A percentile compares a stretch with the other conserved stretches of the same genome.
Conservation (phyloP, 2,797 vertebrate genomes). For the Lithobates sylvaticus region DNA sequence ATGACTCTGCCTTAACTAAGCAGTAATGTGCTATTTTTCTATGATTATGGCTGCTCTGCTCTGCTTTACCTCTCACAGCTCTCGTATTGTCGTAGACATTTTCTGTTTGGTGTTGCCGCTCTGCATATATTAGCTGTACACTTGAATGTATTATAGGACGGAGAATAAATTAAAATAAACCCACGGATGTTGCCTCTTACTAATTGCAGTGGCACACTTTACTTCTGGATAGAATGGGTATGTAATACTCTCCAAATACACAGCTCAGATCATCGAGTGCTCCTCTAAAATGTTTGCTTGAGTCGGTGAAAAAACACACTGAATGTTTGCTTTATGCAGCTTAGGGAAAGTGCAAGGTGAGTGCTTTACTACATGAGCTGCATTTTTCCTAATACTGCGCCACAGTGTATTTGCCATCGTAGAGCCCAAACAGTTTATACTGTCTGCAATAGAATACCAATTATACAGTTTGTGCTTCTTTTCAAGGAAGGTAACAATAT, state of each 20-base stretch:
- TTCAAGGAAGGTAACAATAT: no score
- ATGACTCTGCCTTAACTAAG: not conserved
- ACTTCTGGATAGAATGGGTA: slow-evolving; percentile 19
- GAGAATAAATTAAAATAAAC: slow-evolving; percentile 34
- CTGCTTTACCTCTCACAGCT: not conserved
- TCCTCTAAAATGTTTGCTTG: slow-evolving; percentile 35
- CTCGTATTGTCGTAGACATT: slow-evolving; percentile 27
- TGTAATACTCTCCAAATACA: slow-evolving; percentile 28
- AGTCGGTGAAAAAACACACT: slow-evolving; percentile 33
- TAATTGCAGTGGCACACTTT: slow-evolving; percentile 23
- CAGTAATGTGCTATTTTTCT: not conserved
- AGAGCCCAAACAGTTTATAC: no score
- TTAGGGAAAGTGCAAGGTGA: slow-evolving; percentile 30
- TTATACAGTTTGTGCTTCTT: no score
- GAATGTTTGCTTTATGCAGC: slow-evolving; percentile 31
- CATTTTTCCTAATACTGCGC: not conserved
- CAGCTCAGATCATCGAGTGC: slow-evolving; percentile 38
- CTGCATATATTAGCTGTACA: slow-evolving; percentile 41
- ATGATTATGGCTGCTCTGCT: not conserved
- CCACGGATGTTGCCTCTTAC: slow-evolving; percentile 6
- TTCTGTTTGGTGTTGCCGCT: slow-evolving; percentile 26
- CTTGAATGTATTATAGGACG: slow-evolving; percentile 30
- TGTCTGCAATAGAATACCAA: no score
- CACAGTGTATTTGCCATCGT: no score
- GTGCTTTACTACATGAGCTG: not conserved